These are phyloP conservation scores for Lemur catta DNA, from an alignment of 2,797 vertebrate genomes.

Conservation along the genomic window DNA sequence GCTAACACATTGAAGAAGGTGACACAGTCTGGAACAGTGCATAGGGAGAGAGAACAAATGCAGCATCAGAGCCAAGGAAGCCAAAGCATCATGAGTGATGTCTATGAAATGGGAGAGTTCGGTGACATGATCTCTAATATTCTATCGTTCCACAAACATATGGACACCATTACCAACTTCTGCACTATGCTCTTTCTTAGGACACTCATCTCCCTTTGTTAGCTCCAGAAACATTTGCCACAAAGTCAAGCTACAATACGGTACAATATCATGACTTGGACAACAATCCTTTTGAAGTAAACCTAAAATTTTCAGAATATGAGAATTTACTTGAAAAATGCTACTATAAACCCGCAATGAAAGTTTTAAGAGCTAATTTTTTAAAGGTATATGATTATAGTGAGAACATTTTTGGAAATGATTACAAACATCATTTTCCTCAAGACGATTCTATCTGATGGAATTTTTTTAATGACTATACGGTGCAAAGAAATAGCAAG, in stretches of 20 bases:
- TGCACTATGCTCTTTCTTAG: neutral
- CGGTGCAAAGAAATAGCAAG: neutral
- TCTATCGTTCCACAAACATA: neutral
- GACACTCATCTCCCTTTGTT: neutral
- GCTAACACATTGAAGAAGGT: neutral
- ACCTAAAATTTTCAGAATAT: neutral
- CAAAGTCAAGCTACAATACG: neutral
- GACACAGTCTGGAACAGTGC: too few species aligned
- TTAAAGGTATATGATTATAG: neutral
- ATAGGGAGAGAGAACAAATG: neutral
- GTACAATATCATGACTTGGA: neutral
- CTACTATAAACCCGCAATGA: neutral
- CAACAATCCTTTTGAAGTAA: neutral
- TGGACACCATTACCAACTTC: too few species aligned
- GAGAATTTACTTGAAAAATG: neutral
- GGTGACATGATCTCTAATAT: neutral
- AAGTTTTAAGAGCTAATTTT: neutral
- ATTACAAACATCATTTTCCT: neutral
- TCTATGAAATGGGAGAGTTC: neutral
- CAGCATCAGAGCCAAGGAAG: neutral
- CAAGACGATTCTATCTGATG: neutral
- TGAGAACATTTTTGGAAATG: neutral
- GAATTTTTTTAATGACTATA: neutral
- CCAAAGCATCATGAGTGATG: neutral
- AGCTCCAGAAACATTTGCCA: neutral